Evolutionary conservation across 2,113 vertebrate genomes (phyloP).

Genomic region (Cheilinus undulatus): DNA sequence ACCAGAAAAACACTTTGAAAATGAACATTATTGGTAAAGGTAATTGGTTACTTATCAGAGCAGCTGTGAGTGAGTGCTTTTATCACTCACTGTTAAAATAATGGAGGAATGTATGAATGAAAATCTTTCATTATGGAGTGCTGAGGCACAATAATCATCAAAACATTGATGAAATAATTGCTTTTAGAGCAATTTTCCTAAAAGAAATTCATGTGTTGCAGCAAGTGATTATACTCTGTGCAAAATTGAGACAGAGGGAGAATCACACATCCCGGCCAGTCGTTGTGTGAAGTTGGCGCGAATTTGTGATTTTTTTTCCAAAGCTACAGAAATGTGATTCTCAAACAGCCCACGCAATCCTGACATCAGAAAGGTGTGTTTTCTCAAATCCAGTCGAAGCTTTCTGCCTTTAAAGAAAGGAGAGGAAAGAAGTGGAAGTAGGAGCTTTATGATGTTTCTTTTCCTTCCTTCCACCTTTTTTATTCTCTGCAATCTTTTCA

Average conservation of each 20-base stretch:
- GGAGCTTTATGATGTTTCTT: neutral
- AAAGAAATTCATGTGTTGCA: neutral
- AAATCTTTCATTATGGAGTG: neutral
- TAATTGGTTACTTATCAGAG: too few species aligned
- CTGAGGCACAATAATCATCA: neutral
- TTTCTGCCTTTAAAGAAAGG: neutral
- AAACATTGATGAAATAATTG: too few species aligned
- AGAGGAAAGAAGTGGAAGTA: neutral
- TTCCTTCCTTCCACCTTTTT: neutral
- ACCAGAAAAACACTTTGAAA: too few species aligned
- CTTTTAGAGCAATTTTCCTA: neutral
- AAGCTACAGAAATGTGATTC: neutral
- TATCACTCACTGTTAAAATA: too few species aligned
- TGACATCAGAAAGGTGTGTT: neutral
- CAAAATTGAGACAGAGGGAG: neutral
- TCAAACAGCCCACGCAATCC: neutral
- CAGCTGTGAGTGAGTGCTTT: too few species aligned
- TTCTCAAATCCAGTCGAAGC: neutral
- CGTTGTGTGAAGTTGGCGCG: neutral
- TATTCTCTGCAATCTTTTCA: conserved; percentile 17
- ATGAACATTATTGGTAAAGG: too few species aligned
- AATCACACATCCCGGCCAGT: neutral
- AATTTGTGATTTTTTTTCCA: neutral
- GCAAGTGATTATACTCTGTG: neutral
- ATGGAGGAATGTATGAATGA: too few species aligned